Base-by-base conservation (phyloP, 2,113 vertebrate genomes). In the Cebidichthys violaceus region DNA sequence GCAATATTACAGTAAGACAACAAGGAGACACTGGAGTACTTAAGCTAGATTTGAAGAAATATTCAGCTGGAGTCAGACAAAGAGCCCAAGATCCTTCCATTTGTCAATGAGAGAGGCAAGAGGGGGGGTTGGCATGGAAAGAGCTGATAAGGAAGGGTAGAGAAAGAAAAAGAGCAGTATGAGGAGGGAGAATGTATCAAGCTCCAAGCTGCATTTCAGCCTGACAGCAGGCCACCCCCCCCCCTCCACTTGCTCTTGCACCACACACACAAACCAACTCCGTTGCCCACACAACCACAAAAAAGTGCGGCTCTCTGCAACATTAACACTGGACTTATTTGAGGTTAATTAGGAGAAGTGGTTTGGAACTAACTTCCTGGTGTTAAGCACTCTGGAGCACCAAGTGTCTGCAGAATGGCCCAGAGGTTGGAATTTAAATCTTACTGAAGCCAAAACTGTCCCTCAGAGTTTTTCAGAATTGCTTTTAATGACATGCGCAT, bases 281-380 rank as follows among this genome's bases (percentile, higher is more conserved):
- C 62, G 37, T 52, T 68, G 50, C 68, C 60, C 57, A 81, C 77
- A 82, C 66, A 41, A 39, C 45, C 60, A 76, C 62, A 82, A 72
- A 82, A 82, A 89, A 90, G 81, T 69, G 41, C 79, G 80, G 83
- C 81, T 89, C 68, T 76, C 89, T 82, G 86, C 90, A 86, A 90
- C 90, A 90, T 89, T 87, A 91, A 83, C 81, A 85, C 83, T 64
- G 75, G 81, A 88, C 79, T 89, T 91, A 89, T 88, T 85, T 83
- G 88, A 92, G 92, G 89, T 93, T 93, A 93, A 93, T 94, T 92
- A 92, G 88, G 70, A 90, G 90, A 92, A 92, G 89, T 89, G 90
- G 82, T 84, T 90, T 82, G 89, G 88, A 90, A 90, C 88, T 90
- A 93, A 92, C 87, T 90, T 92, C 72, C 64, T 81, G 54, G 83